These are phyloP conservation scores for Cantharis rustica DNA, from an alignment of 2,888 invertebrate genomes.

Conservation along the genomic window DNA sequence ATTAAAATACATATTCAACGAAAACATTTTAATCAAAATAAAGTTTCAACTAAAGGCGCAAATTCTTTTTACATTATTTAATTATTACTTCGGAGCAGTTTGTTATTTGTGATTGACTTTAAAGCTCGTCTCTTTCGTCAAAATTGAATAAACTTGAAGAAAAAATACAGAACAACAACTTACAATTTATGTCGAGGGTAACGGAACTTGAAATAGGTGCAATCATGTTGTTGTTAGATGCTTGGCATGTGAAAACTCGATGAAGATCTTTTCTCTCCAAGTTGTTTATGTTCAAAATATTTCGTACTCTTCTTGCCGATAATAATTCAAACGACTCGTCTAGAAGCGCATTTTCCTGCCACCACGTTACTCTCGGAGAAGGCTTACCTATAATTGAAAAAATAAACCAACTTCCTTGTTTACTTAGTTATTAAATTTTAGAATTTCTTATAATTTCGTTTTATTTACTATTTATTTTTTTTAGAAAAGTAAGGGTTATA, in stretches of 20 bases:
- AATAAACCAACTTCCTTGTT: background rate
- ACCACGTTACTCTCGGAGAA: slow-evolving; percentile 75
- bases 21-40: background rate
- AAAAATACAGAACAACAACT: slow-evolving; percentile 52
- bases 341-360: slow-evolving; percentile 72
- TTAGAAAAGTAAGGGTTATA: background rate
- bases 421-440: background rate
- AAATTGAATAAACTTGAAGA: background rate
- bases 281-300: slow-evolving; percentile 69
- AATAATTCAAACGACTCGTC: slow-evolving; percentile 70
- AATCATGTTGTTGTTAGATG: slow-evolving; percentile 71
- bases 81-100: background rate
- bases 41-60: background rate
- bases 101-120: background rate
- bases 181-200: slow-evolving; percentile 72
- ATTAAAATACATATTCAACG: background rate
- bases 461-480: background rate
- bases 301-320: slow-evolving; percentile 68
- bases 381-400: slow-evolving; percentile 65
- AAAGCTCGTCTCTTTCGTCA: background rate
- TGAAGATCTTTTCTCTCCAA: slow-evolving; percentile 69
- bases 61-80: background rate
- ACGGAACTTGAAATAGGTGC: slow-evolving; percentile 69
- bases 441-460: background rate
- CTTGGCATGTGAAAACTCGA: slow-evolving; percentile 71